Base-by-base conservation (phyloP, 2,113 vertebrate species). In the Dicentrarchus labrax region DNA sequence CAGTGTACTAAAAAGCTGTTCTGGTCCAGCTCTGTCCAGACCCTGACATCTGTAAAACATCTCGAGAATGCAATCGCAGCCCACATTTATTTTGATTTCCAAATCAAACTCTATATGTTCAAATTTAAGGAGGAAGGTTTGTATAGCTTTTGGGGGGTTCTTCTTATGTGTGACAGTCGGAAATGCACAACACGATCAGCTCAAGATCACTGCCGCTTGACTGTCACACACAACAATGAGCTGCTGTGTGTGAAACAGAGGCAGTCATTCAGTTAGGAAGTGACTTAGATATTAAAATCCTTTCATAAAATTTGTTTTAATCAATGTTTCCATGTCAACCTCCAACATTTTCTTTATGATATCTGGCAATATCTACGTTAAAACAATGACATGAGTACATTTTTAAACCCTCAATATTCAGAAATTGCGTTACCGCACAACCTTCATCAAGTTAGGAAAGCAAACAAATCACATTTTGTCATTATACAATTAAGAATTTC, bases 181-280 rank as follows among this genome's bases (percentile, higher is more conserved):
- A 65, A 50, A 22, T 12, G n/a, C 11, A 54, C 56, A 51, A 41
- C 36, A 81, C 4, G 21, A 67, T 68, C 54, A 74, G 65, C 48
- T 82, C 60, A 39, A 36, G 62, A 68, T 78, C 68, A 41, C 75
- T 19, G 73, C 47, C 17, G 5, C 70, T 60, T 54, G 38, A 43
- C 64, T 47, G 36, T 17, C n/a, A 57, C 61, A 67, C 67, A 74
- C 70, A 59, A 84, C 83, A 78, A 62, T 54, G 78, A 75, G 78
- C 57, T 5, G 67, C 83, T 85, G 71, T 91, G 81, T 83, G 59
- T 60, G 62, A 77, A 74, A 80, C 64, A 84, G 59, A 76, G 71
- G 43, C 67, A 24, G 50, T 72, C 72, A 54, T 78, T 86, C 45
- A 84, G 71, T 57, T 1, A 21, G 30, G 72, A 15, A 68, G 57